Conservation (phyloP, 2,888 invertebrate species). For the Glyphotaelius pellucidus region DNA sequence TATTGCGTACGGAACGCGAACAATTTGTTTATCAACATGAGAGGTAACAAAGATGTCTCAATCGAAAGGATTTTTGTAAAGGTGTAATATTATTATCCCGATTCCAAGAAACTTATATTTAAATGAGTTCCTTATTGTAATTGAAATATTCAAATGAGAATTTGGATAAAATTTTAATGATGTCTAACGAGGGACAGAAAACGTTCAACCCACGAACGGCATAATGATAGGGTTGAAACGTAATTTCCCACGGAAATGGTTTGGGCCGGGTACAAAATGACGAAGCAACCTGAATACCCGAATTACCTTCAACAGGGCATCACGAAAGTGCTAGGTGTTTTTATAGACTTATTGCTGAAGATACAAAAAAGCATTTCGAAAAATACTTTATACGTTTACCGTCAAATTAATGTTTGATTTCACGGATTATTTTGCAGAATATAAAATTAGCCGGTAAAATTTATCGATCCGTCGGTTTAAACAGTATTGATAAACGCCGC, state of each 20-base stretch:
- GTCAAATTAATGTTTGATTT: not conserved
- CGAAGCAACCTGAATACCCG: conserved; percentile 13
- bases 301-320: not conserved
- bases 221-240: conserved; percentile 64
- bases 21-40: not conserved
- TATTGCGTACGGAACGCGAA: not conserved
- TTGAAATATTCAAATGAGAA: conserved; percentile 39
- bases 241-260: conserved; percentile 66
- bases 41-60: not conserved
- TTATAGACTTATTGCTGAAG: not conserved
- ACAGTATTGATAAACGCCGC: too few species aligned
- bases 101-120: not conserved
- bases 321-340: not conserved
- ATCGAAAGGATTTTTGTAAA: not conserved
- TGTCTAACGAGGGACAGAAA: conserved; percentile 24
- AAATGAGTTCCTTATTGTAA: conserved; percentile 8
- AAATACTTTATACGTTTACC: not conserved
- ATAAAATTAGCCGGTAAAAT: too few species aligned
- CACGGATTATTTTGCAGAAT: too few species aligned
- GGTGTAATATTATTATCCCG: not conserved
- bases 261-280: conserved; percentile 52
- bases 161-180: conserved; percentile 40
- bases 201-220: conserved; percentile 50
- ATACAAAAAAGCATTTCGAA: not conserved
- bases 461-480: too few species aligned